Conservation (phyloP, 2,797 vertebrate genomes). For the Malacoraja senta region DNA sequence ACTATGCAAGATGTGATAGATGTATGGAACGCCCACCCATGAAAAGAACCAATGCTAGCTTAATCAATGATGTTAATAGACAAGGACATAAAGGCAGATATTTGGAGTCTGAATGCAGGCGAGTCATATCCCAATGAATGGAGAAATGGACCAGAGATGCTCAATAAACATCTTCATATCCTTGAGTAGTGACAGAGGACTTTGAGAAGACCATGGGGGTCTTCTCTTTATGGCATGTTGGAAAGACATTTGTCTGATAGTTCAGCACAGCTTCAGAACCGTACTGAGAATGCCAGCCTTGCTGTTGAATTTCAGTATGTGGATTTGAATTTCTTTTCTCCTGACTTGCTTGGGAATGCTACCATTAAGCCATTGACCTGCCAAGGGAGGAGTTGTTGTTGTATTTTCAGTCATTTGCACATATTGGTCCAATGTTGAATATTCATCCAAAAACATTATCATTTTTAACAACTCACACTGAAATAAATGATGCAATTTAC, state of each 20-base stretch:
- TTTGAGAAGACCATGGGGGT: background rate
- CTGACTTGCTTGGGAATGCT: too few relatives aligned
- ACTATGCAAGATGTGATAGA: too few relatives aligned
- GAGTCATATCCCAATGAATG: background rate
- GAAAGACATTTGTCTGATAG: background rate
- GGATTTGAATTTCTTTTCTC: background rate
- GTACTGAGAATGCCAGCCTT: background rate
- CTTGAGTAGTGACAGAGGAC: background rate
- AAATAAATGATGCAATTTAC: background rate
- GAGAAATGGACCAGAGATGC: background rate
- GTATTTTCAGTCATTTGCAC: background rate
- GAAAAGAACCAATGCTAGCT: background rate
- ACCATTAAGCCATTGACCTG: background rate
- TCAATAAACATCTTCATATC: background rate
- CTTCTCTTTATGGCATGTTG: background rate
- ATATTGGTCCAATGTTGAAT: background rate
- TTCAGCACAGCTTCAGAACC: background rate
- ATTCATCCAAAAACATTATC: background rate
- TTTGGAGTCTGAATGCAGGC: background rate
- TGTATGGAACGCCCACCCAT: background rate
- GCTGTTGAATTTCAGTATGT: background rate
- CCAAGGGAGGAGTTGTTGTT: background rate
- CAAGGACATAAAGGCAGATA: background rate
- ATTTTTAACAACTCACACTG: too few relatives aligned
- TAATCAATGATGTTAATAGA: background rate